These are phyloP conservation scores for Buteo buteo DNA, from an alignment of 2,113 vertebrate genomes.

Conservation along the genomic window DNA sequence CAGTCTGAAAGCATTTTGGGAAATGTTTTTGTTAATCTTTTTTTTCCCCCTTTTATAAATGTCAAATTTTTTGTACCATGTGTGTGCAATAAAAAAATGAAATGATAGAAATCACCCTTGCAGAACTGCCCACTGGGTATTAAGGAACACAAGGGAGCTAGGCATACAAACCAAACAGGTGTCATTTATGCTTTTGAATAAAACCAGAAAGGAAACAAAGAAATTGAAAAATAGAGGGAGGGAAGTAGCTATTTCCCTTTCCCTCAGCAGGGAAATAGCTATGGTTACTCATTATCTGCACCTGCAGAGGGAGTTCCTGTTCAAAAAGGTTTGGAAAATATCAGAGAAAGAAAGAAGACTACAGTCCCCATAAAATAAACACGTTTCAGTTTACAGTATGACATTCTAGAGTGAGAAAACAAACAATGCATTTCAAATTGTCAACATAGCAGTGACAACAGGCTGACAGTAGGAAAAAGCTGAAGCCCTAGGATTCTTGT, in stretches of 20 bases:
- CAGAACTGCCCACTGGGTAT: not conserved
- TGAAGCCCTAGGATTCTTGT: not conserved
- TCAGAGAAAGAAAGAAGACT: not conserved
- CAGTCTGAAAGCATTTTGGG: not conserved
- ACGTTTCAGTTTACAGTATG: not conserved
- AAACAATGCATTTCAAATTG: not conserved
- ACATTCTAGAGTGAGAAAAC: not conserved
- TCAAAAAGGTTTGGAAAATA: not conserved
- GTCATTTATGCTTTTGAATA: constrained; percentile 13
- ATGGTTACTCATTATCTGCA: not conserved
- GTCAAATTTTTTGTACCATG: not conserved
- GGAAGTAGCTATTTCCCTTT: not conserved
- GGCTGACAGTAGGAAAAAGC: not conserved
- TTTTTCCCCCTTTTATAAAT: not conserved
- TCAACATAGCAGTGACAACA: not conserved
- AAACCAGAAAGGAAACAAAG: not conserved
- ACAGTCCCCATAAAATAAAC: not conserved
- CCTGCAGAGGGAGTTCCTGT: not conserved
- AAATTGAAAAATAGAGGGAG: not conserved
- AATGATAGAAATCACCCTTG: not conserved
- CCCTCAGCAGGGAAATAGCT: not conserved
- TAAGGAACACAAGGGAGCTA: not conserved
- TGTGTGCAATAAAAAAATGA: not conserved
- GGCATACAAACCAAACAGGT: not conserved
- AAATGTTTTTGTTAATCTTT: not conserved